phyloP scores from a whole-genome alignment of 2,888 invertebrate genomes.

The Schizotus pectinicornis region DNA sequence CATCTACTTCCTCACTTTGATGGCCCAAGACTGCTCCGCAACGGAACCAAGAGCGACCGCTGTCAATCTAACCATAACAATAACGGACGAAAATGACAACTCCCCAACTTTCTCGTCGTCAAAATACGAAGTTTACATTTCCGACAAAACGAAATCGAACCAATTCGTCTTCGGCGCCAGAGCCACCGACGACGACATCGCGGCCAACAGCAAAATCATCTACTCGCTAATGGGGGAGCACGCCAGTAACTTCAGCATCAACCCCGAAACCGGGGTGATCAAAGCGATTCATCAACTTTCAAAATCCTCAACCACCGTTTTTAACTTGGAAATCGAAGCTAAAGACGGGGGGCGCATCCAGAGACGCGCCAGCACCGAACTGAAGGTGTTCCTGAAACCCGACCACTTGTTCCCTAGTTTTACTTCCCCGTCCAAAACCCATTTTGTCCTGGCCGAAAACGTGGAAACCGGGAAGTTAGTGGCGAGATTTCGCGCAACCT shows the following conservation, averaged over 20 bases:
- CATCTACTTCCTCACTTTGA: slow-evolving; percentile 79
- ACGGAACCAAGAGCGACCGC: slow-evolving; percentile 84
- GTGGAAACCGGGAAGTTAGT: slow-evolving; percentile 78
- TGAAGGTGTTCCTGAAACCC: slow-evolving; percentile 79
- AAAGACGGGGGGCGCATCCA: slow-evolving; percentile 78
- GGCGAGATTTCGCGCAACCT: slow-evolving; percentile 77
- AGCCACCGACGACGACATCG: slow-evolving; percentile 84
- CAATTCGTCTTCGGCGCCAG: slow-evolving; percentile 91
- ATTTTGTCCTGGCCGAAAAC: slow-evolving; percentile 81
- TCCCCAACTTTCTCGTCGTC: slow-evolving; percentile 77
- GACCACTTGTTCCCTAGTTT: slow-evolving; percentile 83
- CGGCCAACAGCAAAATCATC: slow-evolving; percentile 78
- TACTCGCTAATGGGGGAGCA: slow-evolving; percentile 83
- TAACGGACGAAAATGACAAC: slow-evolving; percentile 87
- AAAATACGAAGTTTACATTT: slow-evolving; percentile 80
- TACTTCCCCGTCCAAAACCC: slow-evolving; percentile 70
- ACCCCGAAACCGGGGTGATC: slow-evolving; percentile 84
- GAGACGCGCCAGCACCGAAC: slow-evolving; percentile 74
- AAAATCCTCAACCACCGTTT: slow-evolving; percentile 65
- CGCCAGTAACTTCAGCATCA: slow-evolving; percentile 77
- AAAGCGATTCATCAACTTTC: slow-evolving; percentile 76
- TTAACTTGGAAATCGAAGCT: slow-evolving; percentile 78
- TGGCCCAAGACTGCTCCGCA: slow-evolving; percentile 88
- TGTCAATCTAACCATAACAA: slow-evolving; percentile 79
- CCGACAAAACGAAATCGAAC: slow-evolving; percentile 79